Base-by-base conservation (phyloP, 2,888 invertebrate species). In the Ichneumon xanthorius region DNA sequence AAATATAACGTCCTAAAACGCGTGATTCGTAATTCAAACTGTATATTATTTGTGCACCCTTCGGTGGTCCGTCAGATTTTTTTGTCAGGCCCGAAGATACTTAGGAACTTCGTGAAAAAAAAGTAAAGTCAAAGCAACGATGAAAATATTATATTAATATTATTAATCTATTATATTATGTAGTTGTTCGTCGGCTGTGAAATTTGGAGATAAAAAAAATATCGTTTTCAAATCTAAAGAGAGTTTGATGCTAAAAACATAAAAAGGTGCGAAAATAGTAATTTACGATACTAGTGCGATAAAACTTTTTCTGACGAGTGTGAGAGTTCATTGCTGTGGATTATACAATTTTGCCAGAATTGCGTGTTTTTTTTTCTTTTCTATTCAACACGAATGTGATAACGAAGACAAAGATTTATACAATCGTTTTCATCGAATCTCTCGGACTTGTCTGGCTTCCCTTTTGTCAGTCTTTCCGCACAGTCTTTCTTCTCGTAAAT, bases 301-400 rank as follows among this genome's bases (percentile, higher is more conserved):
- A 26, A 26, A 26, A 26, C 26, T 26, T 26, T 26, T 26, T 26
- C 26, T 3, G 26, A 26, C 26, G 26, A 26, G 26, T 3, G 26
- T 3, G 26, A 26, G n/a, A n/a, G n/a, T n/a, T 48, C 14, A 48
- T 16, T 4, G 4, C 4, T 16, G 45, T 16, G 16, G 5, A 16
- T 16, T 0, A 16, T 16, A 16, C 1, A 55, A 22, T 55, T 6
- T 55, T 22, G 55, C 4, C 22, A 11, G 7, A 22, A 22, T 55
- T 55, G n/a, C 1, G 22, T 7, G 9, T 6, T 55, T 55, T 4
- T 58, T 4, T 14, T 58, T 2, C 19, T 37, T 1, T 22, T 55
- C 37, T 55, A 9, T 55, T 71, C 71, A 37, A 55, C 53, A 53
- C n/a, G 71, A 55, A 33, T 58, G 16, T 26, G 5, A 58, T 45